Evolutionary conservation across 2,888 invertebrate genomes (phyloP).

Genomic region (Laothoe populi): DNA sequence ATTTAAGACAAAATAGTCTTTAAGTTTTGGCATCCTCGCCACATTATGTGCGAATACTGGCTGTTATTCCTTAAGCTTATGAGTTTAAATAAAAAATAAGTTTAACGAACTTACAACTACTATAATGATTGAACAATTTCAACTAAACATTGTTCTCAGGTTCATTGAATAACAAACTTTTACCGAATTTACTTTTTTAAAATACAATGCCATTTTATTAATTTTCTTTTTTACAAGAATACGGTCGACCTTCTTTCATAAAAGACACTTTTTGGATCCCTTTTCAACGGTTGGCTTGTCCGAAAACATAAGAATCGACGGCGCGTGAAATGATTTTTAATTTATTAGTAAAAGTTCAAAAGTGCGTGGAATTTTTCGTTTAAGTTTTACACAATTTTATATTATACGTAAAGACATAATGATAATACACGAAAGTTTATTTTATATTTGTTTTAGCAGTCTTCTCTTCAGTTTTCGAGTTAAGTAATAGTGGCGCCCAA

Average conservation of each 20-base stretch:
- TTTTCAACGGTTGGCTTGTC: slow-evolving; percentile 13
- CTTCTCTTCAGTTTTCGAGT: neutral
- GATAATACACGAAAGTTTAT: neutral
- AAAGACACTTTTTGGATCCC: neutral
- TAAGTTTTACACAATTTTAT: neutral
- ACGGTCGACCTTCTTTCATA: neutral
- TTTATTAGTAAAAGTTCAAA: slow-evolving; percentile 15
- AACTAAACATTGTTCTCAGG: neutral
- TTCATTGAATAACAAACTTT: neutral
- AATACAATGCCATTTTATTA: slow-evolving; percentile 16
- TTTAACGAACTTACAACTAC: neutral
- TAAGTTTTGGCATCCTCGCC: too few relatives aligned
- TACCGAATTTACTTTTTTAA: neutral
- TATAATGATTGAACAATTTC: neutral
- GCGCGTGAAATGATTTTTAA: slow-evolving; percentile 26
- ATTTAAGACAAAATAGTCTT: too few relatives aligned
- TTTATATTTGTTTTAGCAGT: neutral
- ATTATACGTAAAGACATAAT: neutral
- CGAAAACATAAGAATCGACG: slow-evolving; percentile 22
- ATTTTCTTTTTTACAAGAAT: slow-evolving; percentile 16
- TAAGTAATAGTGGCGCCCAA: slow-evolving; percentile 1
- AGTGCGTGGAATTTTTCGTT: neutral
- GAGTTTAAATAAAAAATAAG: neutral
- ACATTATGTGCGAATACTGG: too few relatives aligned
- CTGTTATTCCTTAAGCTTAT: too few relatives aligned